Evolutionary conservation across 2,797 vertebrate genomes (phyloP).

Genomic region (Zalophus californianus): DNA sequence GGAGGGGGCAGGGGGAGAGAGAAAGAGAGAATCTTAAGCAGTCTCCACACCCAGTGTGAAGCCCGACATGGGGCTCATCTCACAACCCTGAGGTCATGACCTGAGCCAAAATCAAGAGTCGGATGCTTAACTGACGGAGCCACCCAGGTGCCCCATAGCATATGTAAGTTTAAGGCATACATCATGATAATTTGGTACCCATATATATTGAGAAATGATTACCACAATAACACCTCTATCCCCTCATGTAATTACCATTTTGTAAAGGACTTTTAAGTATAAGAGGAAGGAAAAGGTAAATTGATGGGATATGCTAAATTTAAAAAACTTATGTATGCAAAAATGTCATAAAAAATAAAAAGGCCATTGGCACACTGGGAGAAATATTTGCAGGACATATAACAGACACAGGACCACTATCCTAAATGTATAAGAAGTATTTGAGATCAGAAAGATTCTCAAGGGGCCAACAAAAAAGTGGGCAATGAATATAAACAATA

Average conservation of each 20-base stretch:
- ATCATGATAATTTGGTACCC: not conserved
- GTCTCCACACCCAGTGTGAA: not conserved
- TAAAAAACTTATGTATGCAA: not conserved
- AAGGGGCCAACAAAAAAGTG: not conserved
- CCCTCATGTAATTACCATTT: not conserved
- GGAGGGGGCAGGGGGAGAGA: not conserved
- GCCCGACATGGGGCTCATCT: not conserved
- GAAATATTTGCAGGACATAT: not conserved
- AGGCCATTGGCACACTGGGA: not conserved
- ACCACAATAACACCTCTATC: not conserved
- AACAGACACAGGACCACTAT: not conserved
- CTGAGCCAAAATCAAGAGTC: not conserved
- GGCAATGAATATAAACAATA: not conserved
- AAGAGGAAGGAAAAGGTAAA: conserved; percentile 7
- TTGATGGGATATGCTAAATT: not conserved
- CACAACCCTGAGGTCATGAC: not conserved
- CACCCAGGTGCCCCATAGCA: not conserved
- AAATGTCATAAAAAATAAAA: not conserved
- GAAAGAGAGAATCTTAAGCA: not conserved
- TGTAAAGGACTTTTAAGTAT: not conserved
- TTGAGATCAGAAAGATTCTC: not conserved
- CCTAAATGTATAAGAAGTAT: not conserved
- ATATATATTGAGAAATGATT: not conserved
- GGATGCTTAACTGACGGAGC: not conserved
- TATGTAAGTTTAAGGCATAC: not conserved